phyloP scores from a whole-genome alignment of 2,113 vertebrate species.

The Nyctibius bracteatus region DNA sequence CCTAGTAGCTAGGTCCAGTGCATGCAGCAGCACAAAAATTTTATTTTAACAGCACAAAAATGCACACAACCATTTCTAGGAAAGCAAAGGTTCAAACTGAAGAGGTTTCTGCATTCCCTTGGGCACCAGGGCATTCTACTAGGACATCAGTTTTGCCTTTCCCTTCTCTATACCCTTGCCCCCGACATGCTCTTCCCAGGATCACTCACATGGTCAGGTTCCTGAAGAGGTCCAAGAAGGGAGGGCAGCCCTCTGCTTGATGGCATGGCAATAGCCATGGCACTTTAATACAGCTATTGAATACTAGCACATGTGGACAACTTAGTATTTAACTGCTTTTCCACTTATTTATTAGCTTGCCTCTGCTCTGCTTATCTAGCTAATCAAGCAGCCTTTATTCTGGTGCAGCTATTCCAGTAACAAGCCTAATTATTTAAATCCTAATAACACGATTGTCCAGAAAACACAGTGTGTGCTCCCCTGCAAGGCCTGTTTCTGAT shows the following conservation, averaged over 20 bases:
- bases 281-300: background rate
- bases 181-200: background rate
- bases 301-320: background rate
- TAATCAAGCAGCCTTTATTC: background rate
- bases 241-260: background rate
- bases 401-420: background rate
- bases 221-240: background rate
- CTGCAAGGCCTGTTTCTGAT: background rate
- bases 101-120: background rate
- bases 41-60: background rate
- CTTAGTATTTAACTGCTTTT: background rate
- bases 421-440: background rate
- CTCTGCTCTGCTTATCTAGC: background rate
- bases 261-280: background rate
- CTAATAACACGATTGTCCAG: background rate
- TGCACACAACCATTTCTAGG: background rate
- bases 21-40: accelerated
- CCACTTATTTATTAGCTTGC: background rate
- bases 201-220: background rate
- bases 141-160: background rate
- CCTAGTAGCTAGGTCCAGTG: background rate
- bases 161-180: background rate
- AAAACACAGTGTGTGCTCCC: background rate
- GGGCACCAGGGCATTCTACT: background rate
- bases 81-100: background rate